Conservation (phyloP, 2,888 invertebrate species). For the Autographa gamma region DNA sequence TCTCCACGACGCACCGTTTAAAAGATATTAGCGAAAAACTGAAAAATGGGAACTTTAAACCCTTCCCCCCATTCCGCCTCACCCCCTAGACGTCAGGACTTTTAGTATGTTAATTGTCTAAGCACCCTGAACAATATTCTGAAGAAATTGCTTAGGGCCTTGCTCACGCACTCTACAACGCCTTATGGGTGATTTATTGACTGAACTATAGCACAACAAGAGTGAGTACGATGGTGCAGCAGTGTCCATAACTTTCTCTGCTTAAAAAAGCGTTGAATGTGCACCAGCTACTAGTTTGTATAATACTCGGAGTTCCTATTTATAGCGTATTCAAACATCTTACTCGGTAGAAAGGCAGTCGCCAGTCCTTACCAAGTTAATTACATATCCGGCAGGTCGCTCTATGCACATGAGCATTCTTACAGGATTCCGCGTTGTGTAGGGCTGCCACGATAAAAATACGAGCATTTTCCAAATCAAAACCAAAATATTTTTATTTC, state of each 20-base stretch:
- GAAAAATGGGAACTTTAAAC: too few species aligned
- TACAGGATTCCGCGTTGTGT: conserved; percentile 46
- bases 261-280: conserved; percentile 15
- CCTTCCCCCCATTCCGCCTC: too few species aligned
- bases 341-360: conserved; percentile 46
- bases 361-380: conserved; percentile 55
- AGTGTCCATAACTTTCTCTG: background rate
- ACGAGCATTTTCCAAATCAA: too few species aligned
- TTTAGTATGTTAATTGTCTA: too few species aligned
- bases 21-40: too few species aligned
- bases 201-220: background rate
- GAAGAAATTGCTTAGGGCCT: too few species aligned
- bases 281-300: conserved; percentile 10
- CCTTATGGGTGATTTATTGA: too few species aligned
- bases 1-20: too few species aligned
- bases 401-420: conserved; percentile 42
- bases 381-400: conserved; percentile 45
- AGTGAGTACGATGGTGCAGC: background rate
- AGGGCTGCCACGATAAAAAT: conserved; percentile 35
- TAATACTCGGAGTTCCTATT: conserved; percentile 39
- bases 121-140: too few species aligned
- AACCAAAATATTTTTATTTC: too few species aligned
- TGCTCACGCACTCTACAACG: too few species aligned
- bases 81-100: too few species aligned
- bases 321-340: conserved; percentile 45